Base-by-base conservation (phyloP, 2,797 vertebrate species). In the Micromesistius poutassou region DNA sequence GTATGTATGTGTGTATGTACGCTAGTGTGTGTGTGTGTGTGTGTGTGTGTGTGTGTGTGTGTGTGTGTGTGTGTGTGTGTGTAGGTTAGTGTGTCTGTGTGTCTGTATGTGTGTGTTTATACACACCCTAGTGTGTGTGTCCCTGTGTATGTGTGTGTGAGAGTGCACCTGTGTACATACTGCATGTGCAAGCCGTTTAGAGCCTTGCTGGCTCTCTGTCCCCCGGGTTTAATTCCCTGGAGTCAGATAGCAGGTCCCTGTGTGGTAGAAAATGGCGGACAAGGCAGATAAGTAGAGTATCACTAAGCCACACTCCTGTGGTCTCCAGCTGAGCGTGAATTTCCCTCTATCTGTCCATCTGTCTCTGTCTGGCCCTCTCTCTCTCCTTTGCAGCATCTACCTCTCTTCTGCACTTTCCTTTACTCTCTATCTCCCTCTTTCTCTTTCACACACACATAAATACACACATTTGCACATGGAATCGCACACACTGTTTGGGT, bases 241-340 rank as follows among this genome's bases (percentile, higher is more conserved):
- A 76, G 78, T 66, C 8, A 77, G 81, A 87, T 81, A 88, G 30
- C 14, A 72, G 81, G 76, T 81, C 74, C 72, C 70, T 38, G 55
- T 81, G 84, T 76, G 80, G 50, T 78, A 68, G 78, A 62, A 81
- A 84, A 86, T 79, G 76, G 85, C 87, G 84, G 85, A 86, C 85
- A 80, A 42, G 77, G 85, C 74, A 81, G 82, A 89, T 82, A 84
- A 89, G 82, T 71, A 78, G 77, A 79, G 38, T 82, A 83, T 85
- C 84, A 86, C 78, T 73, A 78, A 81, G 71, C 50, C 42, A 46
- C 42, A 46, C 42, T 46, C 42, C 46, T 84, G 83, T 80, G 76
- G 81, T 75, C 72, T 80, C 74, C 72, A 81, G 71, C 81, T 78
- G 85, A 72, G 77, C 79, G 80, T 86, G 77, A 82, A 77, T 0